Conservation (phyloP, 2,888 invertebrate genomes). For the Drosophila algonquin region DNA sequence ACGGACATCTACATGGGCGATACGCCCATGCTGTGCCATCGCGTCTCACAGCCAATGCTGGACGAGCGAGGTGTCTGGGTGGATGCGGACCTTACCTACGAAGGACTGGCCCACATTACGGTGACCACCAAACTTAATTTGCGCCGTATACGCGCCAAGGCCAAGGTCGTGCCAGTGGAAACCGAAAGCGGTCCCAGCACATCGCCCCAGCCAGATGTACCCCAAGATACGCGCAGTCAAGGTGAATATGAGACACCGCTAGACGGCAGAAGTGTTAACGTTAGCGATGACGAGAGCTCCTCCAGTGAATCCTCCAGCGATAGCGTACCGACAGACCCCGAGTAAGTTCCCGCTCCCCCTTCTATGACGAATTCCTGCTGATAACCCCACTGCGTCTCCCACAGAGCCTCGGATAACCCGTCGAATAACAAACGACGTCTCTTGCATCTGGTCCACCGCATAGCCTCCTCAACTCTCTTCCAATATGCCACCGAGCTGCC, state of each 20-base stretch:
- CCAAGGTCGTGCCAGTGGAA: slow-evolving; percentile 41
- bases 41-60: slow-evolving; percentile 87
- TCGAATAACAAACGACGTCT: slow-evolving; percentile 83
- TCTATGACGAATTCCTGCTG: not conserved
- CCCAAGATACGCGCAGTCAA: slow-evolving; percentile 31
- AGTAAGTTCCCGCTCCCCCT: slow-evolving; percentile 66
- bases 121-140: slow-evolving; percentile 92
- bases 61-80: slow-evolving; percentile 94
- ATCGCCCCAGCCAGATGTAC: slow-evolving; percentile 20
- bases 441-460: slow-evolving; percentile 83
- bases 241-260: slow-evolving; percentile 41
- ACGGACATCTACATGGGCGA: slow-evolving; percentile 89
- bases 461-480: slow-evolving; percentile 84
- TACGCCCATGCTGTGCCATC: slow-evolving; percentile 87
- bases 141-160: slow-evolving; percentile 78
- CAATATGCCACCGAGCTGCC: slow-evolving; percentile 86
- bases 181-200: slow-evolving; percentile 15
- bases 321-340: slow-evolving; percentile 65
- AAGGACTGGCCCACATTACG: slow-evolving; percentile 89
- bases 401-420: slow-evolving; percentile 77
- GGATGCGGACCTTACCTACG: slow-evolving; percentile 91
- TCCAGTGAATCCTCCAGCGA: slow-evolving; percentile 83
- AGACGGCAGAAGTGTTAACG: slow-evolving; percentile 72
- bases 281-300: slow-evolving; percentile 83
- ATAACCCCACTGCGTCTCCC: not conserved